Evolutionary conservation across 2,797 vertebrate species (phyloP).

Genomic region (Vireo griseus): DNA sequence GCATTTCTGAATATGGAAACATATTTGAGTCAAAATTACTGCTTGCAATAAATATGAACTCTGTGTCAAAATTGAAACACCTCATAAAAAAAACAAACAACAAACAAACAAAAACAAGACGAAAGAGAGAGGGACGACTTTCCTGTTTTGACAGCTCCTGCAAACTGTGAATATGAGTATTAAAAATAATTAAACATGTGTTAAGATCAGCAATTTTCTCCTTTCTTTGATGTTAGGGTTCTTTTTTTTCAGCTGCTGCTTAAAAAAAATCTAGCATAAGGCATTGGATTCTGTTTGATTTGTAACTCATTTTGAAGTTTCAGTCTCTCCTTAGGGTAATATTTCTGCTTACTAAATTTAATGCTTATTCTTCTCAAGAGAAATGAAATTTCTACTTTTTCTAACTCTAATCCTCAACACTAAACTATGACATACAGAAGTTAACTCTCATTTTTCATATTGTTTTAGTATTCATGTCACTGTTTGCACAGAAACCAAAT

Average conservation of each 20-base stretch:
- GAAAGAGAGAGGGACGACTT: background rate
- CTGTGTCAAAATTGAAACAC: background rate
- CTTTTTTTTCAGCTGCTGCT: background rate
- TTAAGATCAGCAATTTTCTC: background rate
- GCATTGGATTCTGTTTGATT: background rate
- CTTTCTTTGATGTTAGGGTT: background rate
- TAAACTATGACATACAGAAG: background rate
- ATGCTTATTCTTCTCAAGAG: background rate
- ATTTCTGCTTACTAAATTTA: background rate
- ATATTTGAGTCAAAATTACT: background rate
- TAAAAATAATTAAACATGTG: background rate
- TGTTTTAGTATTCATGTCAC: background rate
- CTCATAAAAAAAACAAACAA: background rate
- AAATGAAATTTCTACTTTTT: background rate
- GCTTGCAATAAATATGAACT: background rate
- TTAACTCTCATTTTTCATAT: background rate
- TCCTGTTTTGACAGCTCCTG: background rate
- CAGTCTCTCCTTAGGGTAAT: background rate
- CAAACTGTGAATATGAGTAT: background rate
- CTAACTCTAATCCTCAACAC: background rate
- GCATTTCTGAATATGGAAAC: background rate
- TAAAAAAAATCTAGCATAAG: background rate
- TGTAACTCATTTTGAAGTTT: background rate
- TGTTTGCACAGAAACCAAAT: background rate
- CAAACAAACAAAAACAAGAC: fast-evolving